Evolutionary conservation across 2,888 invertebrate genomes (phyloP).

Genomic region (Agapetus fuscipes): DNA sequence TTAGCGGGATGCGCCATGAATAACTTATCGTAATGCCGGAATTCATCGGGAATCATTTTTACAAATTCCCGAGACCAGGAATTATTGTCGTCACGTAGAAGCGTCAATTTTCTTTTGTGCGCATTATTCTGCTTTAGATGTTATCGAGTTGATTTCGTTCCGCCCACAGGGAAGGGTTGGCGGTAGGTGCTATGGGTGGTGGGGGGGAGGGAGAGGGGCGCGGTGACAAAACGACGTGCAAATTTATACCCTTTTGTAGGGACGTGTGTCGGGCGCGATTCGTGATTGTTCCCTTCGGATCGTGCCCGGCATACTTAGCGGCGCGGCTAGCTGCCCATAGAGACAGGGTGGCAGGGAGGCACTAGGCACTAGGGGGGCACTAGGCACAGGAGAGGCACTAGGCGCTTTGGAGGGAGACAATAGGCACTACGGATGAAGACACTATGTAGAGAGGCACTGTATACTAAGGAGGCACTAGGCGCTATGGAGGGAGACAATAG

Average conservation of each 20-base stretch:
- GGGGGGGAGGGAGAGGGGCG: constrained; percentile 17
- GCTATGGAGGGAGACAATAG: too few relatives aligned
- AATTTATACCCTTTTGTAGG: constrained; percentile 22
- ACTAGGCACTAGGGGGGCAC: neutral
- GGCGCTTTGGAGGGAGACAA: too few relatives aligned
- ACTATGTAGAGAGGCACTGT: too few relatives aligned
- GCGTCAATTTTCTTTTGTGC: neutral
- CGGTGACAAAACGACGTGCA: constrained; percentile 22
- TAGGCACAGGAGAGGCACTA: constrained; percentile 1
- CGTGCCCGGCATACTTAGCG: constrained; percentile 17
- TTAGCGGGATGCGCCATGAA: too few relatives aligned
- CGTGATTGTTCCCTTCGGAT: constrained; percentile 21
- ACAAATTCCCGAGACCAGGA: neutral
- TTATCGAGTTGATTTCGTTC: constrained; percentile 12
- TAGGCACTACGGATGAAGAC: too few relatives aligned
- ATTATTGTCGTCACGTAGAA: neutral
- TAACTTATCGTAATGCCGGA: too few relatives aligned
- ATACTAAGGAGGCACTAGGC: too few relatives aligned
- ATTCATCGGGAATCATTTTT: too few relatives aligned
- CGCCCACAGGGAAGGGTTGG: constrained; percentile 5
- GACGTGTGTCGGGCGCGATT: constrained; percentile 22
- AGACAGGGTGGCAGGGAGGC: neutral
- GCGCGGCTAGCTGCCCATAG: neutral
- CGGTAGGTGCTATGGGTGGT: constrained; percentile 15
- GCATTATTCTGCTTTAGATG: constrained; percentile 3